Evolutionary conservation across 2,113 vertebrate genomes (phyloP), one percentile per base, ranked within the genome.

Genomic region (Lepisosteus oculatus): DNA sequence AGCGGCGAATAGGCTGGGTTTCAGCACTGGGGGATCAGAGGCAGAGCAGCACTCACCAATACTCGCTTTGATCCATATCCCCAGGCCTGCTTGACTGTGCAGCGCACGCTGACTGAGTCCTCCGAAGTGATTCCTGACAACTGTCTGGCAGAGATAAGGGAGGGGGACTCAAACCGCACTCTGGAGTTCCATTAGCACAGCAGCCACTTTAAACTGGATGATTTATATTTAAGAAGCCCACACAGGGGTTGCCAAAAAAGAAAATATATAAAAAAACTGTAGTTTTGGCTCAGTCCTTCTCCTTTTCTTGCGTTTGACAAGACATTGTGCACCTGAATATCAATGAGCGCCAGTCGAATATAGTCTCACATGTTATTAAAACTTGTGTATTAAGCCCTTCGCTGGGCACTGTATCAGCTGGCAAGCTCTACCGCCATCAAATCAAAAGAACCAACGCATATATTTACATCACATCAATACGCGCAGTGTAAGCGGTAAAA

Each of bases 21-120:
- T 91, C 79, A 87, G 29, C 79, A 78, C 93, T 86, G 87, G 91
- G 92, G 94, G 94, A 95, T 95, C 93, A 95, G 93, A 94, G 93
- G 89, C 90, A 91, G 92, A 93, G 94, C 86, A 84, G 90, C 83
- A 88, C 90, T 94, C 85, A 86, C 90, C 86, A 88, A 84, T 92
- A 83, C 91, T 90, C 89, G 92, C 97, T 99, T 98, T 99, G 97
- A 99, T 99, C 96, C 95, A 91, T 95, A 95, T 95, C 97, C 97
- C 89, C 93, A 94, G 97, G 97, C 96, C 92, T 91, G 91, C 93
- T 94, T 93, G 94, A 92, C 93, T 92, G 93, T 86, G 89, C 89
- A 88, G 91, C 92, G 92, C 89, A 91, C 88, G 88, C 93, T 94
- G 93, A 93, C 93, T 93, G 92, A 95, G 94, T 93, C 94, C 94